A percentile compares a stretch with the other conserved stretches of the same genome.
Conservation (phyloP, 2,888 invertebrate species). For the Dermolepida albohirtum region DNA sequence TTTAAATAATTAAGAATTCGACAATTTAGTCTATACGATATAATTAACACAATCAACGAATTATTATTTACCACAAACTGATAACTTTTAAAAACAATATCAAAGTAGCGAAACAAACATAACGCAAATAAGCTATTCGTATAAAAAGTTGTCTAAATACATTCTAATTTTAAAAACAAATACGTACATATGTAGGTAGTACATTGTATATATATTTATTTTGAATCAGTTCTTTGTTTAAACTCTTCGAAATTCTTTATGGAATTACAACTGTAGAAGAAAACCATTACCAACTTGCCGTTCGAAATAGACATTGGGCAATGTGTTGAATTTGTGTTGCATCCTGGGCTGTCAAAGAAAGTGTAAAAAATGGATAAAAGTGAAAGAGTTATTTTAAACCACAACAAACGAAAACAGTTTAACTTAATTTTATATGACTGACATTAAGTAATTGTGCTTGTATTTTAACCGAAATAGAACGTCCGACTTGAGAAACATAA, state of each 20-base stretch:
- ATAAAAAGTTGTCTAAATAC: too few species aligned
- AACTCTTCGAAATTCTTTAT: not conserved
- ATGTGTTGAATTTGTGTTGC: constrained; percentile 13
- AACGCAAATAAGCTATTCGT: too few species aligned
- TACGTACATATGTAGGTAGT: too few species aligned
- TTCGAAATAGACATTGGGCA: not conserved
- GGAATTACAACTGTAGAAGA: constrained; percentile 1
- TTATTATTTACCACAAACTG: too few species aligned
- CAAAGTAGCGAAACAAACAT: too few species aligned
- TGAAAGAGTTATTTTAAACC: constrained; percentile 40
- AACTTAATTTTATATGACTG: constrained; percentile 32
- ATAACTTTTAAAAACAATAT: too few species aligned
- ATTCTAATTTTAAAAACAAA: too few species aligned
- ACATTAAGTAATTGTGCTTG: constrained; percentile 24
- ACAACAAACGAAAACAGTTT: constrained; percentile 31
- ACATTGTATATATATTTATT: too few species aligned
- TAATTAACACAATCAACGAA: too few species aligned
- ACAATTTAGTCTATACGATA: too few species aligned
- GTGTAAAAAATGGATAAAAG: constrained; percentile 34
- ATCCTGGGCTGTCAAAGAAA: constrained; percentile 29
- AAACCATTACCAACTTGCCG: constrained; percentile 22
- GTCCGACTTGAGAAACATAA: constrained; percentile 4
- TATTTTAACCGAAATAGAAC: not conserved
- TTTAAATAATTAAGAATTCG: too few species aligned
- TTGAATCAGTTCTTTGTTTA: too few species aligned